These are phyloP conservation scores for Octodonta nipae DNA, from an alignment of 2,888 invertebrate genomes.

Conservation along the genomic window DNA sequence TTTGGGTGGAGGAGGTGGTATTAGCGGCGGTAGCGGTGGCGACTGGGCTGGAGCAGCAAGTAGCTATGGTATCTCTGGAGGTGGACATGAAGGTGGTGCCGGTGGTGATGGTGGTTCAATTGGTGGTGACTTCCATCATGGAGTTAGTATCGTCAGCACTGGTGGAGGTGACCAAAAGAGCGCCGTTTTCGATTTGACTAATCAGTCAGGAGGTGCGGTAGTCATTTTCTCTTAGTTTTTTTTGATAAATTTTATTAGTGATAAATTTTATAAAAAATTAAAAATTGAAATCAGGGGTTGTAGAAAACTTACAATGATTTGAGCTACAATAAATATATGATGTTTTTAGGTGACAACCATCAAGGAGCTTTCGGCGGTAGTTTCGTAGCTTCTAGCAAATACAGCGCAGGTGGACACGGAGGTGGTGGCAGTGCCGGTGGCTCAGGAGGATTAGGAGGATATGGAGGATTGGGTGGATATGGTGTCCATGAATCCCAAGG, in stretches of 20 bases:
- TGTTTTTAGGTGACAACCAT: slow-evolving; percentile 15
- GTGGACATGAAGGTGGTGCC: slow-evolving; percentile 8
- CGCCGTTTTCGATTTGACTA: slow-evolving; percentile 19
- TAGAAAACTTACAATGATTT: too few species aligned
- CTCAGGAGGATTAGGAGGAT: slow-evolving; percentile 8
- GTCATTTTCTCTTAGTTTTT: too few species aligned
- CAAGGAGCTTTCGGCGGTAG: slow-evolving; percentile 21
- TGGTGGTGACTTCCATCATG: slow-evolving; percentile 22
- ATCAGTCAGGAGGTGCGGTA: slow-evolving; percentile 18
- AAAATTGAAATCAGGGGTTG: too few species aligned
- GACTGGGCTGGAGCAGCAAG: slow-evolving; percentile 9
- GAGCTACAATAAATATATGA: too few species aligned
- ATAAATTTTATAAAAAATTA: too few species aligned
- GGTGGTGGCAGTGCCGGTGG: slow-evolving; percentile 11
- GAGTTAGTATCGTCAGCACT: slow-evolving; percentile 20
- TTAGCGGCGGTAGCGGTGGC: background rate
- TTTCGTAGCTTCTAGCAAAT: slow-evolving; percentile 22
- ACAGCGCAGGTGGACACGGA: slow-evolving; percentile 18
- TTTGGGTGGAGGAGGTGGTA: slow-evolving; percentile 7
- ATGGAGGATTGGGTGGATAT: slow-evolving; percentile 11
- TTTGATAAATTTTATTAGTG: too few species aligned
- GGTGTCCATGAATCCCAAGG: slow-evolving; percentile 17
- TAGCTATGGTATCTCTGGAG: slow-evolving; percentile 5
- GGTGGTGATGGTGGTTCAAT: slow-evolving; percentile 14
- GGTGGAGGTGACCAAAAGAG: slow-evolving; percentile 18